Conservation (phyloP, 2,797 vertebrate genomes). For the Sylvia borin region DNA sequence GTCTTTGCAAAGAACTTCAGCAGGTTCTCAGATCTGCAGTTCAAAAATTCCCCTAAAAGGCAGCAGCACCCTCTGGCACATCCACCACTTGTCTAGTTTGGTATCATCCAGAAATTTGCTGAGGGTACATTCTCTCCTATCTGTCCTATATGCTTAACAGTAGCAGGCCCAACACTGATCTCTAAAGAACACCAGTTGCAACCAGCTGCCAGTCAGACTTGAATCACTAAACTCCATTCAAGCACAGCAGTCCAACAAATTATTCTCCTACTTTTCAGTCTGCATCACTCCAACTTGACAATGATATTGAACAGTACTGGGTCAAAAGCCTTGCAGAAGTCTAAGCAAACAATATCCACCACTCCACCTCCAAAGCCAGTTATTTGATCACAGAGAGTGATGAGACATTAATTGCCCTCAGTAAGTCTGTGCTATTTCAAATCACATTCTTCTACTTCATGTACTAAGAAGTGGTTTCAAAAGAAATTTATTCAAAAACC, state of each 20-base stretch:
- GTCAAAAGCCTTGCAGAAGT: neutral
- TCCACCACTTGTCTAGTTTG: neutral
- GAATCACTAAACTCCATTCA: neutral
- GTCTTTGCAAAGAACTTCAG: neutral
- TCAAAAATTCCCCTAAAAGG: neutral
- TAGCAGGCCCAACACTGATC: neutral
- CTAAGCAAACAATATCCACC: neutral
- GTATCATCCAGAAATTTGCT: neutral
- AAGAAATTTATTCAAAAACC: neutral
- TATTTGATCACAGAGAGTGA: neutral
- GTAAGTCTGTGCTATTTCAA: neutral
- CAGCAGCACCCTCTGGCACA: neutral
- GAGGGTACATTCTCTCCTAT: neutral
- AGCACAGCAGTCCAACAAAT: neutral
- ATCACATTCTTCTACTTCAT: neutral
- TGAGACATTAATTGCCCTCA: neutral
- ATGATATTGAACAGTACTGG: neutral
- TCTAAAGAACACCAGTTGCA: neutral
- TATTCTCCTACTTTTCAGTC: neutral
- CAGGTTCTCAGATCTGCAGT: neutral
- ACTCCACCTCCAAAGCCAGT: neutral
- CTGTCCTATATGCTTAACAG: neutral
- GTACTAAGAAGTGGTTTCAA: neutral
- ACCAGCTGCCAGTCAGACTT: neutral
- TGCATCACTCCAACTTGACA: neutral